Evolutionary conservation across 2,797 vertebrate genomes (phyloP).

Genomic region (Phataginus tetradactyla): DNA sequence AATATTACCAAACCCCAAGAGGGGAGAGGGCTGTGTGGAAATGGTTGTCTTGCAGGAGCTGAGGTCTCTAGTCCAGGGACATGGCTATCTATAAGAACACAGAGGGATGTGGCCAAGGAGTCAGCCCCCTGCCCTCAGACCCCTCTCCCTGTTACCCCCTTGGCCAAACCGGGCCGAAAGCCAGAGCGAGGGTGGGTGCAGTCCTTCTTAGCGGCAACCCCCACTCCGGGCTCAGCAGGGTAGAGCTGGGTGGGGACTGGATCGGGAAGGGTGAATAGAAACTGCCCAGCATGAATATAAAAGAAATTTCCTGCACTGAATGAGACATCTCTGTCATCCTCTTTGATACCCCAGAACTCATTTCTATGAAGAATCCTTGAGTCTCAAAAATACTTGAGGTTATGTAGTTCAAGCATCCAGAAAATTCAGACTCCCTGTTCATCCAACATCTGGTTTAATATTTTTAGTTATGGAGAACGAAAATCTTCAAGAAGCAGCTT

Average conservation of each 20-base stretch:
- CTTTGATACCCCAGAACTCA: fast-evolving
- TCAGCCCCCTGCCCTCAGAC: background rate
- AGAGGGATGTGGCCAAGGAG: background rate
- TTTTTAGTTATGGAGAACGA: background rate
- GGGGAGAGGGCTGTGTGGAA: background rate
- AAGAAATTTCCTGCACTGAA: background rate
- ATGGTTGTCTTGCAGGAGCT: background rate
- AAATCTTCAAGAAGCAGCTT: background rate
- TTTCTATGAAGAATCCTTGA: background rate
- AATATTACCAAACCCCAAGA: background rate
- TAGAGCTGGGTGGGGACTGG: background rate
- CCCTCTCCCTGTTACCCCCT: background rate
- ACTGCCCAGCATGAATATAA: background rate
- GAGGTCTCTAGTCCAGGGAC: background rate
- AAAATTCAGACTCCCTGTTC: background rate
- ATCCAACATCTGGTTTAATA: background rate
- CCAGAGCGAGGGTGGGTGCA: background rate
- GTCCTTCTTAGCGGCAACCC: background rate
- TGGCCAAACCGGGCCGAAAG: background rate
- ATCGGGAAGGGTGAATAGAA: no score
- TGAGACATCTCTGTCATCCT: background rate
- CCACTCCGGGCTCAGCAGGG: background rate
- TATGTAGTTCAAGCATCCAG: background rate
- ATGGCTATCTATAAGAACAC: background rate
- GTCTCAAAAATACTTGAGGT: background rate